phyloP scores from a whole-genome alignment of 2,888 invertebrate genomes.

The Sylvicola fuscatus region DNA sequence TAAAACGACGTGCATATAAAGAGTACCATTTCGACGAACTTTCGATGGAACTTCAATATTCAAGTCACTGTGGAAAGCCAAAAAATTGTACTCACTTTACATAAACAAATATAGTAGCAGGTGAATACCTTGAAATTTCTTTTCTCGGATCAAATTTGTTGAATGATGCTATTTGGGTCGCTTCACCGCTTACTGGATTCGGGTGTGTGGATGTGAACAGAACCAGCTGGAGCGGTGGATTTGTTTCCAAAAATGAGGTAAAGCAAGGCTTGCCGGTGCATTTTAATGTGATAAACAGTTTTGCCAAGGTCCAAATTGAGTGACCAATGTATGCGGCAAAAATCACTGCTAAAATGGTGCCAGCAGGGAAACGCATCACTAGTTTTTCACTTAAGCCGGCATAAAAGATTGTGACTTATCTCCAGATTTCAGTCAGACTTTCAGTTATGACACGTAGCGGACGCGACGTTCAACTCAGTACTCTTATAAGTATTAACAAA shows the following conservation, averaged over 20 bases:
- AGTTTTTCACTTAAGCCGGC: too few relatives aligned
- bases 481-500: too few relatives aligned
- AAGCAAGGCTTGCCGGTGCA: conserved; percentile 40
- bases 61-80: conserved; percentile 32
- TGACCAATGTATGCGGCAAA: conserved; percentile 49
- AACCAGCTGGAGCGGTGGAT: conserved; percentile 47
- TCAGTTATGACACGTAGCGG: too few relatives aligned
- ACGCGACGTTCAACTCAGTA: too few relatives aligned
- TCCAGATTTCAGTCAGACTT: too few relatives aligned
- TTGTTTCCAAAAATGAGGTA: conserved; percentile 41
- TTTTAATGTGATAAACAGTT: conserved; percentile 47
- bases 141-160: conserved; percentile 44
- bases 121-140: conserved; percentile 27
- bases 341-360: conserved; percentile 31
- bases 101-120: conserved; percentile 8
- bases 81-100: conserved; percentile 2
- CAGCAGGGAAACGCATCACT: background rate
- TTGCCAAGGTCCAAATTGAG: conserved; percentile 54
- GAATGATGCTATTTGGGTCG: conserved; percentile 35
- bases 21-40: conserved; percentile 65
- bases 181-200: conserved; percentile 33
- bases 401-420: too few relatives aligned
- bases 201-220: conserved; percentile 43
- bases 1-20: conserved; percentile 56
- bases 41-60: conserved; percentile 46